A percentile compares a stretch with the other conserved stretches of the same genome.
Evolutionary conservation across 2,888 invertebrate species (phyloP).

Genomic region (Lycocerus yunnanus): DNA sequence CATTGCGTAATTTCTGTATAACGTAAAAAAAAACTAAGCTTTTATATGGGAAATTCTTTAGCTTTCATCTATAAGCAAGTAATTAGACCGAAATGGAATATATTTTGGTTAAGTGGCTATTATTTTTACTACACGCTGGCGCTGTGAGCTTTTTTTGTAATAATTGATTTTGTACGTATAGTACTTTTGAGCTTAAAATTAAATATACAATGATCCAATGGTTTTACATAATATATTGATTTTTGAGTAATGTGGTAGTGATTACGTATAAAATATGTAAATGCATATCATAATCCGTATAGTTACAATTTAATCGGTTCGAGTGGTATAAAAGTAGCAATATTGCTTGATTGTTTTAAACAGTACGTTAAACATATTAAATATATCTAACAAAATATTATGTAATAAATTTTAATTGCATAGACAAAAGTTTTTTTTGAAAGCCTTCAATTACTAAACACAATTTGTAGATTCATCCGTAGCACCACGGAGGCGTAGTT

Average conservation of each 20-base stretch:
- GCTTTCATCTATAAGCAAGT: too few species aligned
- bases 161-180: neutral
- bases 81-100: too few species aligned
- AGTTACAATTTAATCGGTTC: neutral
- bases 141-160: neutral
- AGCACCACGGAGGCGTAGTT: conserved; percentile 22
- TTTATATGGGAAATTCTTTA: too few species aligned
- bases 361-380: neutral
- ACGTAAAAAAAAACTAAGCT: too few species aligned
- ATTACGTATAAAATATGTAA: neutral
- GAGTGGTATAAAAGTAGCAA: neutral
- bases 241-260: neutral
- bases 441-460: conserved; percentile 3
- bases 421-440: neutral
- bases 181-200: neutral
- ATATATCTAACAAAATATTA: neutral
- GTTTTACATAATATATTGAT: neutral
- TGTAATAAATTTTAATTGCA: neutral
- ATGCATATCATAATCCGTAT: neutral
- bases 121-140: neutral
- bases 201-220: neutral
- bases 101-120: too few species aligned
- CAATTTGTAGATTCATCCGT: conserved; percentile 14
- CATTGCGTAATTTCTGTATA: neutral
- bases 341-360: neutral